Evolutionary conservation across 1,140 invertebrate species (phyloP).

Genomic region (Sweltsa coloradensis): DNA sequence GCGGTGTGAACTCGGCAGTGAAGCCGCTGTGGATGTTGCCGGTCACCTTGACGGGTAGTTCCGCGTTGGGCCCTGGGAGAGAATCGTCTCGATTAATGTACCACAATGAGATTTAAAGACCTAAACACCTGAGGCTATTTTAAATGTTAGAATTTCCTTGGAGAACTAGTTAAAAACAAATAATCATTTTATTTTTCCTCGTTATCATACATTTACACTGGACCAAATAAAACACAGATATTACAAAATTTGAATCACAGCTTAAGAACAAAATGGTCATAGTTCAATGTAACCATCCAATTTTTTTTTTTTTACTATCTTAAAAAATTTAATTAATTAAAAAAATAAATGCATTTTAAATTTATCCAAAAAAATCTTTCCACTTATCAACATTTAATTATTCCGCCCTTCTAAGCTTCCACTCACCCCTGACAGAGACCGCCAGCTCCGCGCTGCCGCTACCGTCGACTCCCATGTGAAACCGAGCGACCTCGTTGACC

Average conservation of each 20-base stretch:
- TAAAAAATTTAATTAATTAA: no score
- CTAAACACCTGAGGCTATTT: no score
- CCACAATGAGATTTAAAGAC: neutral
- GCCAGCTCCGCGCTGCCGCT: constrained; percentile 72
- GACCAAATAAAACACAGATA: no score
- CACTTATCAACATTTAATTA: neutral
- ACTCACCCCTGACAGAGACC: constrained; percentile 64
- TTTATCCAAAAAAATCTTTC: neutral
- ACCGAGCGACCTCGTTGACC: constrained; percentile 73
- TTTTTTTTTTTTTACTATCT: no score
- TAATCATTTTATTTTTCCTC: no score
- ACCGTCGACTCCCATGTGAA: constrained; percentile 80
- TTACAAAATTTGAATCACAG: no score
- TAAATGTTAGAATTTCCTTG: no score
- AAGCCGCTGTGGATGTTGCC: constrained; percentile 76
- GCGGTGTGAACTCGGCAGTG: constrained; percentile 81
- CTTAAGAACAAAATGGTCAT: no score
- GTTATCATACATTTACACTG: no score
- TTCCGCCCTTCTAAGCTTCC: neutral
- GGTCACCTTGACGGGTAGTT: constrained; percentile 79
- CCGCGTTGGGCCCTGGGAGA: constrained; percentile 51
- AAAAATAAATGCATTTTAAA: neutral
- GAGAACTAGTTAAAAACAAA: no score
- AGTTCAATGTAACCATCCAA: no score
- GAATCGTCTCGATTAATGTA: neutral